phyloP scores from a whole-genome alignment of 2,888 invertebrate genomes.

The Chrysina gloriosa region DNA sequence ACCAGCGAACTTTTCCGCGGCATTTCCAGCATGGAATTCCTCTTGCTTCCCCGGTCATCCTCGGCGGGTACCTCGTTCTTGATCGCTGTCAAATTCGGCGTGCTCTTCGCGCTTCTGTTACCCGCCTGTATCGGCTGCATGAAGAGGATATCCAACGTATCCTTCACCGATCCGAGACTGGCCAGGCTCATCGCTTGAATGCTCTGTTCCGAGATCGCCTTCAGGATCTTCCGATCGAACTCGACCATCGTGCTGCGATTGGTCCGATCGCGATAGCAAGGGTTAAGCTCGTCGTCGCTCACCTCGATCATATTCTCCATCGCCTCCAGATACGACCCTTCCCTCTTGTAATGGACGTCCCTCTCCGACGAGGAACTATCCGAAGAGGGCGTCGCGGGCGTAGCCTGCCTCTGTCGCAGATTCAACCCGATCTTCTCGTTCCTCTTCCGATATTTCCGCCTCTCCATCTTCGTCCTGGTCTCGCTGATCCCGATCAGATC shows the following conservation, averaged over 20 bases:
- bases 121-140: conserved; percentile 54
- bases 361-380: conserved; percentile 17
- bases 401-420: conserved; percentile 38
- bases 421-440: conserved; percentile 47
- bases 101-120: conserved; percentile 64
- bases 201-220: conserved; percentile 62
- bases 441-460: conserved; percentile 45
- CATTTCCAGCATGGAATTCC: conserved; percentile 71
- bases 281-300: conserved; percentile 68
- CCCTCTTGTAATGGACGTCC: conserved; percentile 55
- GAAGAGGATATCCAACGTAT: conserved; percentile 53
- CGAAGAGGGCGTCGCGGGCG: background rate
- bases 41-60: conserved; percentile 32
- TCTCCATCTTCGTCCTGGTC: conserved; percentile 43
- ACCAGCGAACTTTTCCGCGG: conserved; percentile 68
- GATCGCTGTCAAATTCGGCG: conserved; percentile 70
- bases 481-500: conserved; percentile 53
- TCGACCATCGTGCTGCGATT: conserved; percentile 63
- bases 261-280: conserved; percentile 67
- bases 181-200: conserved; percentile 48
- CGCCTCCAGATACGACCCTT: conserved; percentile 63
- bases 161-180: conserved; percentile 41
- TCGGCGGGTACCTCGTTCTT: conserved; percentile 48
- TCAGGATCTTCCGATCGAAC: conserved; percentile 60
- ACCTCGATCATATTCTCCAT: conserved; percentile 62